Evolutionary conservation across 1,140 invertebrate species (phyloP).

Genomic region (Vollenhovia emeryi): DNA sequence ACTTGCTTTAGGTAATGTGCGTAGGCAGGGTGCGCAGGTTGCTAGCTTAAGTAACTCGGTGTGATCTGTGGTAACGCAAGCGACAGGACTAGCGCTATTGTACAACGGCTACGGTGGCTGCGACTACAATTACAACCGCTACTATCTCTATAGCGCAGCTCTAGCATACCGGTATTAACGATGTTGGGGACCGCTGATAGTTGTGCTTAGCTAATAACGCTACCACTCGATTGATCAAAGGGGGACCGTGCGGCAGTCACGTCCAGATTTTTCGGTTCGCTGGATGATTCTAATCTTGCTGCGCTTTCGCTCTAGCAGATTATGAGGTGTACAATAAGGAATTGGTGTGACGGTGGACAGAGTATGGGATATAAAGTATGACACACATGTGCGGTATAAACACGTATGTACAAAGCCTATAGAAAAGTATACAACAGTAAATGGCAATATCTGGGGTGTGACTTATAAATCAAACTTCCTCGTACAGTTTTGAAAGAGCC

Average conservation of each 20-base stretch:
- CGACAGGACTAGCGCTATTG: conserved; percentile 55
- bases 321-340: background rate
- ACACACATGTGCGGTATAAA: background rate
- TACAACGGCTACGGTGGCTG: conserved; percentile 50
- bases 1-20: conserved; percentile 60
- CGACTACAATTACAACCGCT: conserved; percentile 59
- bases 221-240: conserved; percentile 34
- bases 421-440: background rate
- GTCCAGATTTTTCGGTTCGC: conserved; percentile 32
- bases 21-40: background rate
- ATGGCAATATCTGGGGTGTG: background rate
- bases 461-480: background rate
- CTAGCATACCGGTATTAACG: conserved; percentile 26
- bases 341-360: background rate
- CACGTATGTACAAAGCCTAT: background rate
- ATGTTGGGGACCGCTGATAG: conserved; percentile 12
- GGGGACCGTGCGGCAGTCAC: conserved; percentile 22
- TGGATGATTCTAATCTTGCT: background rate
- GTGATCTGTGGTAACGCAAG: background rate
- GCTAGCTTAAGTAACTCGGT: conserved; percentile 17
- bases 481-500: background rate
- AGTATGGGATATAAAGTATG: background rate
- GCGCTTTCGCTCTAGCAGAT: background rate
- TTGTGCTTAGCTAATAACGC: conserved; percentile 47
- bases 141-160: conserved; percentile 46